These are phyloP conservation scores for Trichogramma evanescens DNA, from an alignment of 2,888 invertebrate genomes.

Conservation along the genomic window DNA sequence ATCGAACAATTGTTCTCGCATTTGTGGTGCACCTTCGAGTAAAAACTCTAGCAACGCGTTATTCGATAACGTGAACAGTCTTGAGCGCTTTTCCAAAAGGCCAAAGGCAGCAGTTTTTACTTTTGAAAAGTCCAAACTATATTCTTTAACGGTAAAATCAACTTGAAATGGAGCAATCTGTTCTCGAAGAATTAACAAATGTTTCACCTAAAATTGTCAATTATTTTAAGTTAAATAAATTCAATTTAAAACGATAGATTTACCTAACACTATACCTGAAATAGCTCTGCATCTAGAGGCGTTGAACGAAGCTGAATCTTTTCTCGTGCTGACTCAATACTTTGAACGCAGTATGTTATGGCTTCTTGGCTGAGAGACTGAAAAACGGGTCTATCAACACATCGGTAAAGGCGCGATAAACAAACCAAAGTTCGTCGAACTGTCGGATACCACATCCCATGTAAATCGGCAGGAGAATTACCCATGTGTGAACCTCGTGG, in stretches of 20 bases:
- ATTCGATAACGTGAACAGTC: conserved; percentile 74
- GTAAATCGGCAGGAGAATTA: conserved; percentile 88
- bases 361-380: conserved; percentile 97
- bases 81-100: conserved; percentile 67
- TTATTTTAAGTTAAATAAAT: neutral
- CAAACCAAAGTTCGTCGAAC: conserved; percentile 91
- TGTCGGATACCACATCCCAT: conserved; percentile 99
- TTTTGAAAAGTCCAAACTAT: conserved; percentile 87
- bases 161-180: conserved; percentile 98
- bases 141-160: conserved; percentile 88
- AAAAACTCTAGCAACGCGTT: conserved; percentile 91
- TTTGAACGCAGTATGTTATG: conserved; percentile 83
- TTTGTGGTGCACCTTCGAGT: conserved; percentile 87
- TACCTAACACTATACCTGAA: conserved; percentile 43
- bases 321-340: conserved; percentile 73
- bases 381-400: conserved; percentile 90
- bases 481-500: conserved; percentile 37
- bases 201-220: conserved; percentile 74
- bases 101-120: conserved; percentile 80
- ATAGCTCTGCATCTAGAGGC: conserved; percentile 88
- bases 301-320: conserved; percentile 72
- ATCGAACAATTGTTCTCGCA: conserved; percentile 85
- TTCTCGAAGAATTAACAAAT: conserved; percentile 89
- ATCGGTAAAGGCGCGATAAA: conserved; percentile 84
- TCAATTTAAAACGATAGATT: neutral